A percentile compares a stretch with the other conserved stretches of the same genome.
Conservation (phyloP, 2,113 vertebrate genomes). For the Carollia perspicillata region DNA sequence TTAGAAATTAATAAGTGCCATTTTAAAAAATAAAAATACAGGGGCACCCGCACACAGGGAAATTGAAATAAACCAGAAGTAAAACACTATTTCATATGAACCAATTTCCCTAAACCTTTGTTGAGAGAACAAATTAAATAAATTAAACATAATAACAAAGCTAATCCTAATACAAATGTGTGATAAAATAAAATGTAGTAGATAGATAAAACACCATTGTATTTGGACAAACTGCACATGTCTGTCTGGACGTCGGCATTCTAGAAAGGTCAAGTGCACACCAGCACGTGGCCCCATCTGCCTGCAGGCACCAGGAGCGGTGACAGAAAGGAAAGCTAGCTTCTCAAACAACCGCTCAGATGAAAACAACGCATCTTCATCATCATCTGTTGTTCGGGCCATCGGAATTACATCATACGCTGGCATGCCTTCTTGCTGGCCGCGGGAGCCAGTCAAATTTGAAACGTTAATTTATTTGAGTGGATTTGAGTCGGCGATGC, state of each 20-base stretch:
- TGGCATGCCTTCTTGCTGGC: background rate
- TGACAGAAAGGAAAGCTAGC: background rate
- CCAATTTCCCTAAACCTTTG: background rate
- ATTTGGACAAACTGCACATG: background rate
- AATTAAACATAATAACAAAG: background rate
- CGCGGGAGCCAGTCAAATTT: background rate
- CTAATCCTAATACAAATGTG: background rate
- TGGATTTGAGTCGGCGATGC: constrained; percentile 24
- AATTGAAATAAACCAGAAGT: background rate
- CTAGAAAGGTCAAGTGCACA: background rate
- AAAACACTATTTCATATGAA: background rate
- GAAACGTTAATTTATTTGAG: constrained; percentile 46
- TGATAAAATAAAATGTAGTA: background rate
- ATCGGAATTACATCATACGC: background rate
- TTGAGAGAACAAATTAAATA: background rate
- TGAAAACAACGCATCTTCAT: background rate
- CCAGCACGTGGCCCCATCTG: background rate
- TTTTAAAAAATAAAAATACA: background rate
- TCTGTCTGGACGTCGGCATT: background rate
- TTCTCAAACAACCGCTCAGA: background rate
- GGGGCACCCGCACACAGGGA: background rate
- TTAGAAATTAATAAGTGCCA: background rate
- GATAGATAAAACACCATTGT: background rate
- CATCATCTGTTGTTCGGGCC: background rate
- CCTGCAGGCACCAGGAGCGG: background rate